Evolutionary conservation across 53 echinoderm and acorn worm species (phyloP).

Genomic region (Astropecten irregularis): DNA sequence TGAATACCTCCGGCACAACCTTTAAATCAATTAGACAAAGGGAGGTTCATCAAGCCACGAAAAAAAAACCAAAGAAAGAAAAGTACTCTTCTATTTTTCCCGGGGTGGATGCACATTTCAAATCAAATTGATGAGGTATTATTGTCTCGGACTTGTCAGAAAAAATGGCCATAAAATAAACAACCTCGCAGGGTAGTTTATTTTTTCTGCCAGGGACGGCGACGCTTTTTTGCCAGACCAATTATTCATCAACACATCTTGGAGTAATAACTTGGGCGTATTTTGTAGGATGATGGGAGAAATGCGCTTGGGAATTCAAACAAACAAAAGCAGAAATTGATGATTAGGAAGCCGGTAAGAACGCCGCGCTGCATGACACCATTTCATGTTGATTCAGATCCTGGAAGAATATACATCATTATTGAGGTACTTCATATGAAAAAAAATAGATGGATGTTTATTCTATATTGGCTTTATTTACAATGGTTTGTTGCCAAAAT

Average conservation of each 20-base stretch:
- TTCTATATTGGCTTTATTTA: too few relatives aligned
- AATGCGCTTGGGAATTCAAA: too few relatives aligned
- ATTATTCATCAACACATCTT: conserved; percentile 5
- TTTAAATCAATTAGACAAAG: neutral
- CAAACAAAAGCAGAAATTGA: too few relatives aligned
- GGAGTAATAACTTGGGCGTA: neutral
- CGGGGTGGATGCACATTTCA: neutral
- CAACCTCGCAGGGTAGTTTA: conserved; percentile 21
- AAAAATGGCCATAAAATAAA: conserved; percentile 31
- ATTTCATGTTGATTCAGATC: too few relatives aligned
- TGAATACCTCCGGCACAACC: neutral
- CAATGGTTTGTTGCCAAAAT: too few relatives aligned
- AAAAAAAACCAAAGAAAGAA: too few relatives aligned
- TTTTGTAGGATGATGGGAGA: conserved; percentile 22
- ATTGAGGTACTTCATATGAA: too few relatives aligned
- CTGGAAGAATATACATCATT: too few relatives aligned
- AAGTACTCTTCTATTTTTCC: neutral
- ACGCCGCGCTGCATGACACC: too few relatives aligned
- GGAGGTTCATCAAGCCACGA: conserved; percentile 32
- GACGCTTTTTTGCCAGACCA: conserved; percentile 8
- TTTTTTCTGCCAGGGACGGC: conserved; percentile 44
- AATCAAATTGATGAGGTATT: conserved; percentile 32
- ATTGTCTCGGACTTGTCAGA: neutral
- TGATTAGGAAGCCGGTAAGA: too few relatives aligned
- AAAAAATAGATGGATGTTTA: too few relatives aligned